phyloP scores from a whole-genome alignment of 2,113 vertebrate genomes.

The Callithrix jacchus region DNA sequence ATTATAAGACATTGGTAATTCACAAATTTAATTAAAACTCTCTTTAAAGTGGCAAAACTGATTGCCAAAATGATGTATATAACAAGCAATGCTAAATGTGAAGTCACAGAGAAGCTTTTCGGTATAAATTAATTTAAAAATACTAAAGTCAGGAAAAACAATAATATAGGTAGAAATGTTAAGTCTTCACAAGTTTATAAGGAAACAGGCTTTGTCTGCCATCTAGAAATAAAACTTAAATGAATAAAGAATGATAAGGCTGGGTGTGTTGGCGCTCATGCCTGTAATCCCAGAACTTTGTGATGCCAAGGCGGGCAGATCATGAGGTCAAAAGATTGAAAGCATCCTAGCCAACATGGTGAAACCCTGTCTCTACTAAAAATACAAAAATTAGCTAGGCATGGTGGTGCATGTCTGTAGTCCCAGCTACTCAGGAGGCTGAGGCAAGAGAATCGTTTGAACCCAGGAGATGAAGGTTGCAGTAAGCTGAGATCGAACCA shows the following conservation, averaged over 20 bases:
- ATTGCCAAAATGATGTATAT: not conserved
- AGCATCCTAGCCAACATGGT: too few species aligned
- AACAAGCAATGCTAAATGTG: not conserved
- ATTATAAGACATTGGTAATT: not conserved
- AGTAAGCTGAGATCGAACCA: too few species aligned
- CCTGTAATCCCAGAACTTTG: too few species aligned
- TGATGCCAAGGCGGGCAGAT: too few species aligned
- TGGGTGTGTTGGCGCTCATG: too few species aligned
- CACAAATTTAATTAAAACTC: not conserved
- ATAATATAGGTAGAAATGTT: not conserved
- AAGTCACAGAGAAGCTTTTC: not conserved
- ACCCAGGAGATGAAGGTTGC: too few species aligned
- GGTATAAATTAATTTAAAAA: not conserved
- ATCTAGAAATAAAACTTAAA: slow-evolving; percentile 23
- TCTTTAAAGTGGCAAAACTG: not conserved
- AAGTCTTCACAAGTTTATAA: not conserved
- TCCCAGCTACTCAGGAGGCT: too few species aligned
- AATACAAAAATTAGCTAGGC: too few species aligned
- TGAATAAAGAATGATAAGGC: not conserved
- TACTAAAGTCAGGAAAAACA: not conserved
- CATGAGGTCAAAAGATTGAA: too few species aligned
- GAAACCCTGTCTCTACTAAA: too few species aligned
- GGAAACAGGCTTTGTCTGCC: not conserved
- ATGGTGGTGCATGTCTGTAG: too few species aligned
- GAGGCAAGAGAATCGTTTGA: too few species aligned